A percentile compares a stretch with the other conserved stretches of the same genome.
These are phyloP conservation scores for Adelphocoris suturalis DNA, from an alignment of 2,888 invertebrate genomes.

Conservation along the genomic window DNA sequence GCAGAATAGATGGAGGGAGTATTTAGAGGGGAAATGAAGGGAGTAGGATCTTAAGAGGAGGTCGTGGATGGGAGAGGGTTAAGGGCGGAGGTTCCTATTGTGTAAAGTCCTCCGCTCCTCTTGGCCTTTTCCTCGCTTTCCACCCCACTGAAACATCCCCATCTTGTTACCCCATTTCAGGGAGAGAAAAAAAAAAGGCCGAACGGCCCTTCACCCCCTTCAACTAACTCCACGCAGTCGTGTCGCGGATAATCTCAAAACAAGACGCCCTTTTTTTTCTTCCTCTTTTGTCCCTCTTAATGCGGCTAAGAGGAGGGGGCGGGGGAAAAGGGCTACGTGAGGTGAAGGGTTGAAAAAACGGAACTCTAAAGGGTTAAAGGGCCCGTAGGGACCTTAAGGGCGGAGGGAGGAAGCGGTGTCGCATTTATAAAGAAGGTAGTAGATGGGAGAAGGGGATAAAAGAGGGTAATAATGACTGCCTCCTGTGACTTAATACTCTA, in stretches of 20 bases:
- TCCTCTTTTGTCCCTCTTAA: constrained; percentile 1
- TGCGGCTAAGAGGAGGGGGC: not conserved
- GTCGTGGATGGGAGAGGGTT: too few relatives aligned
- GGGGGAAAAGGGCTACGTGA: not conserved
- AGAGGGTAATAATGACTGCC: too few relatives aligned
- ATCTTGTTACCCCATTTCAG: not conserved
- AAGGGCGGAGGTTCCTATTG: too few relatives aligned
- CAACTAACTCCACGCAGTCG: constrained; percentile 1
- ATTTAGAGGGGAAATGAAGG: constrained; percentile 1
- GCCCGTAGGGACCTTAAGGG: not conserved
- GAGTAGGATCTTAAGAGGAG: not conserved
- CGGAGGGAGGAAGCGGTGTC: not conserved
- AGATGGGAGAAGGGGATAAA: not conserved
- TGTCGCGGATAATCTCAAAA: constrained; percentile 21
- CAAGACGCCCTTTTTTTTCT: not conserved
- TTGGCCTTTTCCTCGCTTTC: not conserved
- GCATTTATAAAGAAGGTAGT: constrained; percentile 1
- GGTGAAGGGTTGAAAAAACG: constrained; percentile 25
- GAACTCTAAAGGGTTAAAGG: not conserved
- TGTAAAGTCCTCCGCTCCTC: not conserved
- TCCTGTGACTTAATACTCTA: too few relatives aligned
- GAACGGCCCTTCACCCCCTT: not conserved
- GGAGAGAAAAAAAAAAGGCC: not conserved
- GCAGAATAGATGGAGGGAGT: not conserved
- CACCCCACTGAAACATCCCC: not conserved